Conservation (phyloP, 2,113 vertebrate genomes). For the Pandion haliaetus region DNA sequence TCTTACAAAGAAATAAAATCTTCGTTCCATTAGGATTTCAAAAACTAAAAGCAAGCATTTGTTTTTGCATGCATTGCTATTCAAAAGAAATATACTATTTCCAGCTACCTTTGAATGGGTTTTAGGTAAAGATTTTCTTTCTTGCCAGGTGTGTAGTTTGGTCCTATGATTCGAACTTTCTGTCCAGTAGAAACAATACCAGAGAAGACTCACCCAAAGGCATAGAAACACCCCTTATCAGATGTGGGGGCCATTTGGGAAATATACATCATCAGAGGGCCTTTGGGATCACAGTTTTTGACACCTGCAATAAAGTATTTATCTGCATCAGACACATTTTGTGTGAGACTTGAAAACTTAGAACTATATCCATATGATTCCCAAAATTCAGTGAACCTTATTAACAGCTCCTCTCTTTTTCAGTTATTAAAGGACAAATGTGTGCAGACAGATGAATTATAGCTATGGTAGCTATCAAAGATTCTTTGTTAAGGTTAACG, state of each 20-base stretch:
- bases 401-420: neutral
- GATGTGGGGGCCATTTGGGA: conserved; percentile 70
- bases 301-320: conserved; percentile 16
- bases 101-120: conserved; percentile 66
- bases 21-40: neutral
- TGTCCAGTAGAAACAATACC: conserved; percentile 64
- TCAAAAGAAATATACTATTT: neutral
- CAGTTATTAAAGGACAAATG: neutral
- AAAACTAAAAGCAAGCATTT: neutral
- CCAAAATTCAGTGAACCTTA: neutral
- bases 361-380: neutral
- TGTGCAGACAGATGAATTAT: neutral
- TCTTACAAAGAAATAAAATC: neutral
- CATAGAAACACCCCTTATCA: conserved; percentile 70
- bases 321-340: neutral
- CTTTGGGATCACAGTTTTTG: conserved; percentile 72
- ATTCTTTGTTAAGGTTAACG: neutral
- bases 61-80: neutral
- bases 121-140: conserved; percentile 74
- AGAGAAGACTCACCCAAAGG: conserved; percentile 70
- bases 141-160: conserved; percentile 70
- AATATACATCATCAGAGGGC: conserved; percentile 71
- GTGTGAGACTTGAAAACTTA: neutral
- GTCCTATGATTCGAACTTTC: conserved; percentile 70
- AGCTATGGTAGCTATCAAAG: neutral